Evolutionary conservation across 1,140 invertebrate species (phyloP).

Genomic region (Ceratoteleas bidentatus): DNA sequence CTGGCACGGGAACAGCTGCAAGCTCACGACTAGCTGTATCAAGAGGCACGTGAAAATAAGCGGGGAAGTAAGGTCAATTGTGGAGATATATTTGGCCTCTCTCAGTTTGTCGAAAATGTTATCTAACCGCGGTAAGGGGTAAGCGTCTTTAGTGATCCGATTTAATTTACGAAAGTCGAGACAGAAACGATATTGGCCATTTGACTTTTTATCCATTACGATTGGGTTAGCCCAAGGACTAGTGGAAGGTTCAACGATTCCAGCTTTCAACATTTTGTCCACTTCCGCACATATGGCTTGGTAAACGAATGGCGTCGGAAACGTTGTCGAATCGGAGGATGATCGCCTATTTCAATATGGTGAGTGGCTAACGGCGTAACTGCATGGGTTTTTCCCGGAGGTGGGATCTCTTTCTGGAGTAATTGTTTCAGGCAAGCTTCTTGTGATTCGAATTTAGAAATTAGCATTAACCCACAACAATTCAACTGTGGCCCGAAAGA

Average conservation of each 20-base stretch:
- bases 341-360: neutral
- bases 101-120: neutral
- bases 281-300: neutral
- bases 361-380: neutral
- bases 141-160: neutral
- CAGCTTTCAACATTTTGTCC: neutral
- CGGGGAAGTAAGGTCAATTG: neutral
- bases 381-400: neutral
- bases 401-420: neutral
- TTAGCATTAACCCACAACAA: neutral
- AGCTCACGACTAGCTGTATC: neutral
- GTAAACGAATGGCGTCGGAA: neutral
- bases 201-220: neutral
- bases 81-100: neutral
- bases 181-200: neutral
- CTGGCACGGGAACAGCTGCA: neutral
- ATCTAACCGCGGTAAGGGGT: neutral
- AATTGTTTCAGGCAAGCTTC: neutral
- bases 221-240: neutral
- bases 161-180: neutral
- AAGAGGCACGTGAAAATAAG: neutral
- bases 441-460: neutral
- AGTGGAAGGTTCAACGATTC: neutral
- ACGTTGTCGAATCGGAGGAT: neutral
- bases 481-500: neutral